A percentile compares a stretch with the other conserved stretches of the same genome.
Evolutionary conservation across 1,140 invertebrate genomes (phyloP).

Genomic region (Drosophila nikananu): DNA sequence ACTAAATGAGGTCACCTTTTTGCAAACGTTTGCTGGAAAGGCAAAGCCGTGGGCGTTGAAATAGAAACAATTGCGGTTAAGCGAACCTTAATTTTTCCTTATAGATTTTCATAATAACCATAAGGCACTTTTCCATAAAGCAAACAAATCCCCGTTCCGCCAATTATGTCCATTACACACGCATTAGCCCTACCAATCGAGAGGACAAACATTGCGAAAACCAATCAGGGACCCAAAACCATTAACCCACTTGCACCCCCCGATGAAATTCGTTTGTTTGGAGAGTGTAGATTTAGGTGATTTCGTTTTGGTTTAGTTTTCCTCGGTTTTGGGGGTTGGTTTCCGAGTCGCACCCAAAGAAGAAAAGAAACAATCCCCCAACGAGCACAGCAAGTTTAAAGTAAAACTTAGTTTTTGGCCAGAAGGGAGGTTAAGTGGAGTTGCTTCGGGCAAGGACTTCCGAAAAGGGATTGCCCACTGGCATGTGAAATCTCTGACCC

Average conservation of each 20-base stretch:
- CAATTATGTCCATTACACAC: constrained; percentile 51
- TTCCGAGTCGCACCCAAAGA: constrained; percentile 40
- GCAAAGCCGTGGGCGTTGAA: neutral
- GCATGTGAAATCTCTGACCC: constrained; percentile 30
- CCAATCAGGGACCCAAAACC: constrained; percentile 60
- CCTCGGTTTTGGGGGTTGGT: constrained; percentile 6
- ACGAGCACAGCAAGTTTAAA: constrained; percentile 24
- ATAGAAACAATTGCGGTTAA: neutral
- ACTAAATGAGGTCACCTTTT: constrained; percentile 10
- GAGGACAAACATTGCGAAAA: constrained; percentile 49
- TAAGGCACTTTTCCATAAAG: constrained; percentile 17
- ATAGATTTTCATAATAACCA: constrained; percentile 14
- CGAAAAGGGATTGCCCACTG: constrained; percentile 19
- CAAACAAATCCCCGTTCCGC: constrained; percentile 34
- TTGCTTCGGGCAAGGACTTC: neutral
- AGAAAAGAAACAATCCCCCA: constrained; percentile 20
- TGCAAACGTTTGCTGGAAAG: neutral
- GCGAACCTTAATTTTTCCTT: neutral
- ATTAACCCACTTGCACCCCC: constrained; percentile 60
- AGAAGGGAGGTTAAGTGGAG: neutral
- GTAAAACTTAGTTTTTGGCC: constrained; percentile 3
- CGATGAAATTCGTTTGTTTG: constrained; percentile 11
- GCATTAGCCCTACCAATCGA: constrained; percentile 37
- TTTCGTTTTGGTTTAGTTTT: constrained; percentile 31
- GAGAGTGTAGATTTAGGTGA: constrained; percentile 18